phyloP scores from a whole-genome alignment of 2,113 vertebrate species.

The Quiscalus mexicanus region DNA sequence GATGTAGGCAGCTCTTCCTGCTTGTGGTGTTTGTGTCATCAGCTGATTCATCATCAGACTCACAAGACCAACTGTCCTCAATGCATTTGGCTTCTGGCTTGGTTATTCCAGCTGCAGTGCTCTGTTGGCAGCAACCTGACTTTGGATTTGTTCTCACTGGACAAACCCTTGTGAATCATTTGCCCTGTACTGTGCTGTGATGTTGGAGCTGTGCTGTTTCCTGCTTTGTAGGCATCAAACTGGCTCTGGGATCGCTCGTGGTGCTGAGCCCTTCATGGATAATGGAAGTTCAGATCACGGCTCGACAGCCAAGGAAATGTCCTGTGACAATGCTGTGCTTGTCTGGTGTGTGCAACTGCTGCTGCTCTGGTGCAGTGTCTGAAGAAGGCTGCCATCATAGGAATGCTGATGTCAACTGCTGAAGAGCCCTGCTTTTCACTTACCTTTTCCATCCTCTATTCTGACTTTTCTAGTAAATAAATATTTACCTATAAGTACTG shows the following conservation, averaged over 20 bases:
- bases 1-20: not conserved
- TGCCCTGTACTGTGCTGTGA: slow-evolving; percentile 38
- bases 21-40: not conserved
- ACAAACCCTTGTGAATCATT: not conserved
- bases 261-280: slow-evolving; percentile 42
- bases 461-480: not conserved
- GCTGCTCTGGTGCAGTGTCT: slow-evolving; percentile 62
- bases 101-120: not conserved
- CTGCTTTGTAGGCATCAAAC: slow-evolving; percentile 55
- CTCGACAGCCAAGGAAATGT: slow-evolving; percentile 22
- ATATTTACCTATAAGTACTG: slow-evolving; percentile 5
- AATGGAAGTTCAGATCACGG: slow-evolving; percentile 8
- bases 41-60: not conserved
- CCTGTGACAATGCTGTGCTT: slow-evolving; percentile 52
- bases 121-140: not conserved
- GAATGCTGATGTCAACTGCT: slow-evolving; percentile 35
- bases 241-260: not conserved
- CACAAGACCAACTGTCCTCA: not conserved
- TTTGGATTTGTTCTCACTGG: not conserved
- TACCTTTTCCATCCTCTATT: slow-evolving; percentile 48
- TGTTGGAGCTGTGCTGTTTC: slow-evolving; percentile 51
- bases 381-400: slow-evolving; percentile 53
- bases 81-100: not conserved
- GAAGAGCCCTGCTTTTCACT: slow-evolving; percentile 66
- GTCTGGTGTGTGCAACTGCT: not conserved